Evolutionary conservation across 2,113 vertebrate genomes (phyloP).

Genomic region (Calypte anna): DNA sequence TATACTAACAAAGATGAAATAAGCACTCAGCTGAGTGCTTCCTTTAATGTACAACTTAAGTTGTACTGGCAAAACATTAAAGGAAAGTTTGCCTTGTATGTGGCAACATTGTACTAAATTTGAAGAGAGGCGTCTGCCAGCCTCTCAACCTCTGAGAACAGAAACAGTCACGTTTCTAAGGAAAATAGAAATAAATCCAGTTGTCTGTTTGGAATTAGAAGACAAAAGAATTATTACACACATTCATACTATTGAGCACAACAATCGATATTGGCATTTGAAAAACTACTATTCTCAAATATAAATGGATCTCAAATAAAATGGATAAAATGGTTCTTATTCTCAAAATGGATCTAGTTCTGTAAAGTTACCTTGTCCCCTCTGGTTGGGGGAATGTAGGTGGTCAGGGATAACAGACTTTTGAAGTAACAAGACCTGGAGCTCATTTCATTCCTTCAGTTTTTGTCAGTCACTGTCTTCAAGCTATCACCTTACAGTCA

Average conservation of each 20-base stretch:
- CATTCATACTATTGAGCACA: not conserved
- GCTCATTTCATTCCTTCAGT: not conserved
- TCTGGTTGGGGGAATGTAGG: not conserved
- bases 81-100: constrained; percentile 2
- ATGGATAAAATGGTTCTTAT: not conserved
- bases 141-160: not conserved
- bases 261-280: not conserved
- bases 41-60: not conserved
- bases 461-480: not conserved
- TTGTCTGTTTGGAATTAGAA: not conserved
- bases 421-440: not conserved
- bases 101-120: constrained; percentile 7
- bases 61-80: constrained; percentile 15
- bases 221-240: not conserved
- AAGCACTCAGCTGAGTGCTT: constrained; percentile 27
- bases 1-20: constrained; percentile 34
- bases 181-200: not conserved
- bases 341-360: not conserved
- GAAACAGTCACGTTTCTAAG: not conserved
- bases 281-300: not conserved
- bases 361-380: not conserved
- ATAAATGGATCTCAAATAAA: not conserved
- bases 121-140: constrained; percentile 14
- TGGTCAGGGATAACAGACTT: not conserved
- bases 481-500: not conserved